Percentiles rank a stretch among this genome's conserved stretches.
phyloP scores from a whole-genome alignment of 2,888 invertebrate genomes.

The Sicus ferrugineus region DNA sequence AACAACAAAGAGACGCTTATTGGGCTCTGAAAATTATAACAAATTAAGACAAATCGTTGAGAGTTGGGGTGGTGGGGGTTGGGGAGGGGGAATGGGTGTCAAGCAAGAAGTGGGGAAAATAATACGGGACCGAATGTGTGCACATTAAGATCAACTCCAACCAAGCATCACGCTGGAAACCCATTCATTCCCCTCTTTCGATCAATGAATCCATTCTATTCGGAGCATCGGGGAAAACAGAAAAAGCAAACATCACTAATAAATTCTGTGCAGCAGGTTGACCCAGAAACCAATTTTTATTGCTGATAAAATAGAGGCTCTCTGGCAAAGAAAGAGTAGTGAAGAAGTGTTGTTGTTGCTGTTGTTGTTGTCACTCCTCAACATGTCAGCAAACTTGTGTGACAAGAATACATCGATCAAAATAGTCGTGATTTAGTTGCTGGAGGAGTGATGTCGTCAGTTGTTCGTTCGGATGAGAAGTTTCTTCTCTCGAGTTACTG shows the following conservation, averaged over 20 bases:
- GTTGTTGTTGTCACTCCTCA: not conserved
- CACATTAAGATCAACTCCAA: too few relatives aligned
- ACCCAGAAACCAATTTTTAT: slow-evolving; percentile 36
- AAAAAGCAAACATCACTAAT: not conserved
- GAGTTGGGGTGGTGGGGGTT: not conserved
- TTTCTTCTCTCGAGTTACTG: too few relatives aligned
- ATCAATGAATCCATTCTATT: slow-evolving; percentile 19
- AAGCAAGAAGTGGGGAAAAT: not conserved
- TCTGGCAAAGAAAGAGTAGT: not conserved
- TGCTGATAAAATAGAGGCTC: slow-evolving; percentile 11
- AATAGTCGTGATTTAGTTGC: too few relatives aligned
- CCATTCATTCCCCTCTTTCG: slow-evolving; percentile 7
- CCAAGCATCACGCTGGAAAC: not conserved
- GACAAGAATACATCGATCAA: too few relatives aligned
- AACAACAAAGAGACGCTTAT: not conserved
- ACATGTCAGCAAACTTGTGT: too few relatives aligned
- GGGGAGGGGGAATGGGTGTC: not conserved
- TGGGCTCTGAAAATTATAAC: too few relatives aligned
- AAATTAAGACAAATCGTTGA: not conserved
- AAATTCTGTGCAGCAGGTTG: slow-evolving; percentile 18
- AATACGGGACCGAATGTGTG: not conserved
- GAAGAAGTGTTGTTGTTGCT: not conserved
- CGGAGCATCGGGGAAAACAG: not conserved
- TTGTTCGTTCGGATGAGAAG: not conserved
- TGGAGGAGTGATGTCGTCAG: too few relatives aligned